These are phyloP conservation scores for Pagetopsis macropterus DNA, from an alignment of 2,797 vertebrate species.

Conservation along the genomic window DNA sequence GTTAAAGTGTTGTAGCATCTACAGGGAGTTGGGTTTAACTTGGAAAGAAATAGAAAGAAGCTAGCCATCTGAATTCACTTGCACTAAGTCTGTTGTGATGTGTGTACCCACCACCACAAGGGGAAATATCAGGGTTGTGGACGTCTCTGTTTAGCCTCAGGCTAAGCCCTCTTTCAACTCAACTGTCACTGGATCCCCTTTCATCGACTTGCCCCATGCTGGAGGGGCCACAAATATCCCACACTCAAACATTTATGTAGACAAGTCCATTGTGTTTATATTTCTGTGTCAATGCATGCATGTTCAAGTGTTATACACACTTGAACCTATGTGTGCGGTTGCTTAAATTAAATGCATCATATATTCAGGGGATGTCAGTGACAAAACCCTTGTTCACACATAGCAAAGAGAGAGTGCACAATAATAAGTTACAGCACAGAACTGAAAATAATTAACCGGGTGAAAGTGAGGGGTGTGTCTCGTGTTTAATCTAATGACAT, in stretches of 20 bases:
- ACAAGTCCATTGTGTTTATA: neutral
- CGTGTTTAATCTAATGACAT: conserved; percentile 50
- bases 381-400: conserved; percentile 13
- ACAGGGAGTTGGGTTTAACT: neutral
- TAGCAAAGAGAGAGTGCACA: neutral
- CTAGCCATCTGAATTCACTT: conserved; percentile 4
- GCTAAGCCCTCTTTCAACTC: conserved; percentile 19
- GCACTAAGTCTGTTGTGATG: conserved; percentile 9
- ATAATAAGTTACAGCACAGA: conserved; percentile 9
- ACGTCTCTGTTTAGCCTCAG: conserved; percentile 23
- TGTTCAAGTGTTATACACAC: neutral
- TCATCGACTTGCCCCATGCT: conserved; percentile 2
- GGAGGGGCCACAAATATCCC: neutral
- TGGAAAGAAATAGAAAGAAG: neutral
- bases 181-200: conserved; percentile 15
- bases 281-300: neutral
- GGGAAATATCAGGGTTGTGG: conserved; percentile 15
- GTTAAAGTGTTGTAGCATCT: neutral
- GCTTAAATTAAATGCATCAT: conserved; percentile 8
- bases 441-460: conserved; percentile 40
- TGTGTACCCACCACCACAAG: neutral
- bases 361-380: conserved; percentile 18
- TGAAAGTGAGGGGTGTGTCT: conserved; percentile 39
- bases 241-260: neutral
- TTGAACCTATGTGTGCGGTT: neutral